Percentiles rank a stretch among this genome's conserved stretches.
phyloP scores from a whole-genome alignment of 2,113 vertebrate species.

The Mola mola region DNA sequence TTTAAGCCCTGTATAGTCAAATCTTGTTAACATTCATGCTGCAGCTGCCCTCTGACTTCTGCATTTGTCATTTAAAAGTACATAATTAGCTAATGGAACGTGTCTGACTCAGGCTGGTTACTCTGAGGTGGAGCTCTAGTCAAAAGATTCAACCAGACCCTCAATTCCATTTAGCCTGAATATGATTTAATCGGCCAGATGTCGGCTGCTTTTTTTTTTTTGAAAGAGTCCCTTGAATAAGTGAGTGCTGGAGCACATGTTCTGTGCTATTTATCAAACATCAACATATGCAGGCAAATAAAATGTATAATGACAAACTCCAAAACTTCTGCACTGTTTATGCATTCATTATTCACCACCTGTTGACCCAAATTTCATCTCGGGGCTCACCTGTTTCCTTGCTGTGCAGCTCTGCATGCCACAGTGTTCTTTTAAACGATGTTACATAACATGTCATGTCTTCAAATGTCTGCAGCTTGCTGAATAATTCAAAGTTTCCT shows the following conservation, averaged over 20 bases:
- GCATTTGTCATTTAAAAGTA: slow-evolving; percentile 64
- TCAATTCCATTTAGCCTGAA: slow-evolving; percentile 46
- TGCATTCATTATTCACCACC: not conserved
- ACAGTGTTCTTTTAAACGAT: slow-evolving; percentile 35
- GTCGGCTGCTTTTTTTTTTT: slow-evolving; percentile 42
- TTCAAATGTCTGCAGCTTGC: slow-evolving; percentile 9
- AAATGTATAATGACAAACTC: not conserved
- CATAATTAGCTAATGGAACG: slow-evolving; percentile 75
- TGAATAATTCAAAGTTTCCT: slow-evolving; percentile 49
- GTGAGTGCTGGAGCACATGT: slow-evolving; percentile 12
- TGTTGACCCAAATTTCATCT: slow-evolving; percentile 24
- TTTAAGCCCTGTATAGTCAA: slow-evolving; percentile 36
- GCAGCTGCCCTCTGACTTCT: slow-evolving; percentile 47
- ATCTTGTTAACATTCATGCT: slow-evolving; percentile 67
- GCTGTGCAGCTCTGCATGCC: slow-evolving; percentile 24
- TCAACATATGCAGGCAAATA: too few species aligned
- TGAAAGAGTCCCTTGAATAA: slow-evolving; percentile 41
- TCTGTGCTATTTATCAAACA: slow-evolving; percentile 11
- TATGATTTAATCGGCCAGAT: slow-evolving; percentile 45
- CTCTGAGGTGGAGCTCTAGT: slow-evolving; percentile 49
- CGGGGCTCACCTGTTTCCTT: slow-evolving; percentile 8
- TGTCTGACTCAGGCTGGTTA: slow-evolving; percentile 55
- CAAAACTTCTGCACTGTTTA: not conserved
- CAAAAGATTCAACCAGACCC: slow-evolving; percentile 42
- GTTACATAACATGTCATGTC: slow-evolving; percentile 39